Evolutionary conservation across 2,888 invertebrate genomes (phyloP).

Genomic region (Leptinotarsa haldemani): DNA sequence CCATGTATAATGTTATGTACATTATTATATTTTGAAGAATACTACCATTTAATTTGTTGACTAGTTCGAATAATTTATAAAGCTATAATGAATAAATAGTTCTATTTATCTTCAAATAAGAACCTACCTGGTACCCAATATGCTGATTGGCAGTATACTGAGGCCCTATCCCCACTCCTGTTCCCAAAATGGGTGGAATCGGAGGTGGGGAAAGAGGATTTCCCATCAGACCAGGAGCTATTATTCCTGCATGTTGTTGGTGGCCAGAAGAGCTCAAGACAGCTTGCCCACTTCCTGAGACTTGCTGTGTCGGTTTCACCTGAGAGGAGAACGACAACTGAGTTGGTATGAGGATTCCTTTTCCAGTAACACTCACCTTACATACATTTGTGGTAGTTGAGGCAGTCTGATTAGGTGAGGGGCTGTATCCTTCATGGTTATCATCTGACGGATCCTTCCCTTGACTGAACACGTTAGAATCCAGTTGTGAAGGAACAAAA

Average conservation of each 20-base stretch:
- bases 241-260: slow-evolving; percentile 64
- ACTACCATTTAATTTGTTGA: too few relatives aligned
- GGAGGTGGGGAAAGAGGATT: slow-evolving; percentile 72
- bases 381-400: slow-evolving; percentile 75
- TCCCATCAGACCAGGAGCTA: slow-evolving; percentile 64
- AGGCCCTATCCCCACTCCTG: slow-evolving; percentile 68
- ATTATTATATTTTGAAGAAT: too few relatives aligned
- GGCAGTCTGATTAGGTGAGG: slow-evolving; percentile 66
- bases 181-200: slow-evolving; percentile 63
- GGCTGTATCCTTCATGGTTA: slow-evolving; percentile 69
- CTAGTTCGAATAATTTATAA: too few relatives aligned
- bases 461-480: slow-evolving; percentile 64
- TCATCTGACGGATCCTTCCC: slow-evolving; percentile 64
- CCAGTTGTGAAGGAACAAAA: slow-evolving; percentile 60
- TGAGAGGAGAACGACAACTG: slow-evolving; percentile 51
- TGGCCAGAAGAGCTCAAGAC: slow-evolving; percentile 56
- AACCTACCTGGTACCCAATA: slow-evolving; percentile 77
- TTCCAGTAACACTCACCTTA: slow-evolving; percentile 68
- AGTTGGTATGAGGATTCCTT: slow-evolving; percentile 9
- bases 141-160: slow-evolving; percentile 72
- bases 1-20: too few relatives aligned
- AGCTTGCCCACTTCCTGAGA: slow-evolving; percentile 67
- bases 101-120: too few relatives aligned
- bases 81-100: too few relatives aligned
- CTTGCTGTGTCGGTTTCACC: slow-evolving; percentile 88